A percentile compares a stretch with the other conserved stretches of the same genome.
phyloP scores from a whole-genome alignment of 2,888 invertebrate species.

The Caenorhabditis sp. region DNA sequence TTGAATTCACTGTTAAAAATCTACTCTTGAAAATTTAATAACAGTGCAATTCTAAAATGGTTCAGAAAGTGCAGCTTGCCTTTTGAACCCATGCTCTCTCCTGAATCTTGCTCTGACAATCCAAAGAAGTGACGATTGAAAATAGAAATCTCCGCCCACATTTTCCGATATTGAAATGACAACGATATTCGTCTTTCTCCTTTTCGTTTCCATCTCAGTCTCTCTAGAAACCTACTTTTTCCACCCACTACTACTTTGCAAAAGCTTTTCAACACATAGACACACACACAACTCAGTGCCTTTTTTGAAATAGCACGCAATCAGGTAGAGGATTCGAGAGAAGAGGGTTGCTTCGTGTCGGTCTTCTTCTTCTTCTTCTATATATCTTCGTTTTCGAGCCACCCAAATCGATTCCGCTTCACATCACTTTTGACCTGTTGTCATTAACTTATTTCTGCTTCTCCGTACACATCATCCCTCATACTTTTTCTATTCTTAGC shows the following conservation, averaged over 20 bases:
- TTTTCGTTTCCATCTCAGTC: constrained; percentile 16
- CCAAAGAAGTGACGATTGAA: neutral
- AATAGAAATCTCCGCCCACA: neutral
- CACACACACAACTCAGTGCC: constrained; percentile 24
- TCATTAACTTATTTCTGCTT: constrained; percentile 19
- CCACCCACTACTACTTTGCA: constrained; percentile 47
- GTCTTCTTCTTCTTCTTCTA: constrained; percentile 42
- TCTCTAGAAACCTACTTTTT: constrained; percentile 44
- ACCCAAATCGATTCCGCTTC: constrained; percentile 58
- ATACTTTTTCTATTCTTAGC: constrained; percentile 35
- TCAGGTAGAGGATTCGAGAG: constrained; percentile 39
- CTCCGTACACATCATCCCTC: constrained; percentile 25
- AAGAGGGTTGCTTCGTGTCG: constrained; percentile 42
- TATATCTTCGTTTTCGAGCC: constrained; percentile 43
- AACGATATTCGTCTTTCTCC: constrained; percentile 11
- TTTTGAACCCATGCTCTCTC: constrained; percentile 7
- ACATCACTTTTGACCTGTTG: constrained; percentile 52
- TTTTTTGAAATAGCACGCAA: constrained; percentile 40
- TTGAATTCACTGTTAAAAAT: too few species aligned
- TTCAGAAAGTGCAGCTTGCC: neutral
- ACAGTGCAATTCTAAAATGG: neutral
- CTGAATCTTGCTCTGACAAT: neutral
- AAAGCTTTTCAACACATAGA: constrained; percentile 52
- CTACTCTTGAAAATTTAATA: neutral
- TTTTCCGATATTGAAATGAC: neutral